Conservation (phyloP, 2,888 invertebrate species). For the Mellilla xanthometata region DNA sequence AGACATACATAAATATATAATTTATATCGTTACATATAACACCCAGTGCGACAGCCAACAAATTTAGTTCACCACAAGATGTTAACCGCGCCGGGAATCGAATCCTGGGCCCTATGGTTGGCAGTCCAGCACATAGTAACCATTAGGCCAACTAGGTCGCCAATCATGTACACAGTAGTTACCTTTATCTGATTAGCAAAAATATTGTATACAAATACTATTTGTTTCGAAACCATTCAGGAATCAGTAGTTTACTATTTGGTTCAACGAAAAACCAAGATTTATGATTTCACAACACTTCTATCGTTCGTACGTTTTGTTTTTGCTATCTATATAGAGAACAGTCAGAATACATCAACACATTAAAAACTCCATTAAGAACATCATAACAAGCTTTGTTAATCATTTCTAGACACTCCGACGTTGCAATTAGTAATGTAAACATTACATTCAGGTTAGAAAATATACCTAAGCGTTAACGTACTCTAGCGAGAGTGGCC, state of each 20-base stretch:
- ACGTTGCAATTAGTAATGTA: conserved; percentile 14
- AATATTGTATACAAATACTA: too few species aligned
- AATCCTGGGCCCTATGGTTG: too few species aligned
- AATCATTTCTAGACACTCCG: conserved; percentile 2
- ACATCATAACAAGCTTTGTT: conserved; percentile 18
- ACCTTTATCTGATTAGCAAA: too few species aligned
- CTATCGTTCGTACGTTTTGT: neutral
- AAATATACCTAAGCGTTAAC: neutral
- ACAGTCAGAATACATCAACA: conserved; percentile 17
- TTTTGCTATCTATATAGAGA: neutral
- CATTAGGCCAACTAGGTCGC: too few species aligned
- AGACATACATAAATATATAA: too few species aligned
- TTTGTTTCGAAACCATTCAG: neutral
- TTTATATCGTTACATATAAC: too few species aligned
- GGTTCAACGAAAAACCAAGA: neutral
- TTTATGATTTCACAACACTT: neutral
- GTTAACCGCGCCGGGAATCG: too few species aligned
- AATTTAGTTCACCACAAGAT: too few species aligned
- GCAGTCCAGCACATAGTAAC: too few species aligned
- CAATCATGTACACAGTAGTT: too few species aligned
- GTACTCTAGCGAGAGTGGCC: neutral
- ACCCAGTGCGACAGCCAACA: too few species aligned
- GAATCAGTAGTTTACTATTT: too few species aligned
- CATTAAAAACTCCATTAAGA: conserved; percentile 21
- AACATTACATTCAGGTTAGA: conserved; percentile 8